A percentile compares a stretch with the other conserved stretches of the same genome.
These are phyloP conservation scores for Passerina amoena DNA, from an alignment of 2,113 vertebrate genomes.

Conservation along the genomic window DNA sequence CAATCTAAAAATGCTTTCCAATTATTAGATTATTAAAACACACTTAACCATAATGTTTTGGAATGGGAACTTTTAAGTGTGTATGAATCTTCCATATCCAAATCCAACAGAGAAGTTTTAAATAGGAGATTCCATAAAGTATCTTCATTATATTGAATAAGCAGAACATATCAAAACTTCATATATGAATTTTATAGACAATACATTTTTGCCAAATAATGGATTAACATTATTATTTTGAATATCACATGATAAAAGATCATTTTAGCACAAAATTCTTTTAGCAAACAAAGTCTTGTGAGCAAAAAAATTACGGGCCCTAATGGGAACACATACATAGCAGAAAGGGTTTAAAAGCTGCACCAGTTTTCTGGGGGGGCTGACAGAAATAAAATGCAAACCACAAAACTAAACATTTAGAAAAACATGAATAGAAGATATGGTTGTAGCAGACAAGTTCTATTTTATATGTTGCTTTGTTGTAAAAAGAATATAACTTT, in stretches of 20 bases:
- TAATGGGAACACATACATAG: rapidly evolving
- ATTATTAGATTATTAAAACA: not conserved
- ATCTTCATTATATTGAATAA: not conserved
- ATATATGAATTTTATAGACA: not conserved
- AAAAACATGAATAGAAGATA: not conserved
- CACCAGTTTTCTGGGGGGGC: not conserved
- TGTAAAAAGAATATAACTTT: not conserved
- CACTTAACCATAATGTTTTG: not conserved
- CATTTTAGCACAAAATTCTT: not conserved
- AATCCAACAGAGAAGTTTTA: not conserved
- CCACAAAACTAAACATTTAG: not conserved
- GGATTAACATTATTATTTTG: not conserved
- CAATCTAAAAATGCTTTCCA: not conserved
- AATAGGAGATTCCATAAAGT: not conserved
- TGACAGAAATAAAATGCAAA: not conserved
- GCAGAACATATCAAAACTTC: not conserved
- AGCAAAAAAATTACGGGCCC: not conserved
- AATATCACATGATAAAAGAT: not conserved
- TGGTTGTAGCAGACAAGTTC: not conserved
- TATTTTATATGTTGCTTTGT: not conserved
- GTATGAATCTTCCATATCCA: not conserved
- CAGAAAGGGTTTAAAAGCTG: not conserved
- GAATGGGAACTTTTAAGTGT: not conserved
- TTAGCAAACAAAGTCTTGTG: not conserved
- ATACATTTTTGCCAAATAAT: not conserved